Evolutionary conservation across 2,113 vertebrate species (phyloP), one percentile per base, ranked within the genome.

Genomic region (Phylloscopus whistleri): DNA sequence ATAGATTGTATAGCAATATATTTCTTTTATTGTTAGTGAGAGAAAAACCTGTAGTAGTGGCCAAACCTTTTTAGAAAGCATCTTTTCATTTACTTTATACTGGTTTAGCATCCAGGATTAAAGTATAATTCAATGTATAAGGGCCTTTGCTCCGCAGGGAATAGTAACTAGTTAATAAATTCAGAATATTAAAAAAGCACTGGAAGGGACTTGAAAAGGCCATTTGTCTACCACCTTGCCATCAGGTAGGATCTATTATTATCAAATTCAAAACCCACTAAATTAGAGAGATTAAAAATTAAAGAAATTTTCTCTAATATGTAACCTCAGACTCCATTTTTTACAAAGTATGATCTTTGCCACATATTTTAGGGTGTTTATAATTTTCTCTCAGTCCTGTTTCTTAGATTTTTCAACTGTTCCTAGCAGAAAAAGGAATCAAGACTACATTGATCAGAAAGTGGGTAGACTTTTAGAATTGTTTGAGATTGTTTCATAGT

Each of bases 1-100:
- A 84, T 20, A 73, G 37, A 68, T 41, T 94, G 87, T 53, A 75
- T 27, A 81, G 58, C 33, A 74, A 78, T 89, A 86, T 80, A 68
- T 97, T 93, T 93, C 1, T 91, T 95, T 87, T 94, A 94, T 84
- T 93, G 37, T 16, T 46, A 58, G 27, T 52, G 60, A 74, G 81
- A 93, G 11, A 84, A 95, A 87, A 84, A 41, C 28, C 43, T 63
- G 5, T 7, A 66, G 30, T 56, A 81, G 30, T 68, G 44, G 75
- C 16, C 49, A 94, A 81, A 77, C 7, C 5, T 63, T 87, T 89
- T 59, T 43, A 70, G 22, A 17, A 75, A 90, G 44, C 7, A 66
- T 13, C 5, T 84, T 87, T 75, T 73, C 53, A 79, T 79, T 89
- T 84, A 55, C 9, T 77, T 90, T 58, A 48, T 51, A 82, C 9